Conservation (phyloP, 2,113 vertebrate genomes). For the Grammomys dolichurus region DNA sequence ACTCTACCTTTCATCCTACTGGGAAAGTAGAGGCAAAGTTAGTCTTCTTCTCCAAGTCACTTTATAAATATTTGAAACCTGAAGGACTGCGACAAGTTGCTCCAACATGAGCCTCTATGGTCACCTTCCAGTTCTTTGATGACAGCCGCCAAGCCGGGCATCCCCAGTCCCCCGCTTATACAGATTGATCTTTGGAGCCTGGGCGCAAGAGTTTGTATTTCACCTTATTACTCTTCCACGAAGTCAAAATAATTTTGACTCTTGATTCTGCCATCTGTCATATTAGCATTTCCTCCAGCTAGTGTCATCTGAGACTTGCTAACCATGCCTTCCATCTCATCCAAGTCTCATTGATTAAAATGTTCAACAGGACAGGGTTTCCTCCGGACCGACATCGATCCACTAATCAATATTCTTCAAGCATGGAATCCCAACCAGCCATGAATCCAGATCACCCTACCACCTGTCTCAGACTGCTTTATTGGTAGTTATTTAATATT, state of each 20-base stretch:
- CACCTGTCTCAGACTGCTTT: background rate
- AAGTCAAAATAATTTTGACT: conserved; percentile 71
- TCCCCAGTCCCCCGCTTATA: background rate
- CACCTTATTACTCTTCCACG: conserved; percentile 62
- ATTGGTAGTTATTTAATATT: background rate
- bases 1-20: background rate
- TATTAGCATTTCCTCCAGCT: conserved; percentile 65
- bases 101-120: background rate
- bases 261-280: conserved; percentile 75
- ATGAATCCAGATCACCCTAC: conserved; percentile 37
- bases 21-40: background rate
- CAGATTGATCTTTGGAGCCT: conserved; percentile 18
- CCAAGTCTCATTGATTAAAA: conserved; percentile 72
- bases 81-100: background rate
- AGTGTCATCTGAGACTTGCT: conserved; percentile 58
- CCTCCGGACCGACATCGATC: conserved; percentile 67
- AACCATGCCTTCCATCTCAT: conserved; percentile 61
- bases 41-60: background rate
- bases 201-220: conserved; percentile 62
- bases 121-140: background rate
- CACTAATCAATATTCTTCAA: conserved; percentile 61
- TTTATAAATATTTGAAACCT: background rate
- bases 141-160: background rate
- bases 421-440: conserved; percentile 30
- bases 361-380: conserved; percentile 73